These are phyloP conservation scores for Drosophila willistoni DNA, from an alignment of 1,140 invertebrate genomes.

Conservation along the genomic window DNA sequence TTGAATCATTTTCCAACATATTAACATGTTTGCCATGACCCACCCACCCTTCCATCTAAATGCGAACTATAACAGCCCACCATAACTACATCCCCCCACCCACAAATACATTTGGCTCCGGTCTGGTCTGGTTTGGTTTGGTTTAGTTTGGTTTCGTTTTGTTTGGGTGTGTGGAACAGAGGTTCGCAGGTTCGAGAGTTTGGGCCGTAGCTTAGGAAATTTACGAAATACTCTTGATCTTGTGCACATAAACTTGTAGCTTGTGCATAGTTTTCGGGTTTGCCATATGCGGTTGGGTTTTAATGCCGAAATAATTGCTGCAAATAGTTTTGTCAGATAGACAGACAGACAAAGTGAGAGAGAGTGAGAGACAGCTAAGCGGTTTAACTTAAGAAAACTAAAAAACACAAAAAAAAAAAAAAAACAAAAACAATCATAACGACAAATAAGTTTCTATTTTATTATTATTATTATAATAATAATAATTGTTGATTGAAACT, in stretches of 20 bases:
- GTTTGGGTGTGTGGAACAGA: background rate
- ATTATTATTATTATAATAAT: conserved; percentile 1
- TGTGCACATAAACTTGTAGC: conserved; percentile 60
- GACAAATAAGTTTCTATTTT: background rate
- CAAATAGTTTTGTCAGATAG: conserved; percentile 56
- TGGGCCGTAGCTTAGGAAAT: conserved; percentile 57
- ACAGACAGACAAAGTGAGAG: conserved; percentile 27
- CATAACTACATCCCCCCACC: background rate
- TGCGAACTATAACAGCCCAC: background rate
- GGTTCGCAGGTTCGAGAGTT: conserved; percentile 43
- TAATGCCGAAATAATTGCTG: conserved; percentile 67
- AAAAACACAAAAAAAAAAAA: background rate
- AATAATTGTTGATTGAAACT: conserved; percentile 10
- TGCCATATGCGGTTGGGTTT: conserved; percentile 57
- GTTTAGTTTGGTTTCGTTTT: background rate
- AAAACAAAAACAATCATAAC: background rate
- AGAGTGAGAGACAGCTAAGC: background rate
- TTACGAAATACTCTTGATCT: conserved; percentile 58
- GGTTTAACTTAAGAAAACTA: conserved; percentile 7
- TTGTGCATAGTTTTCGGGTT: conserved; percentile 53
- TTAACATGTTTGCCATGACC: conserved; percentile 37
- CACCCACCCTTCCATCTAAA: background rate
- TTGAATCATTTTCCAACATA: conserved; percentile 59
- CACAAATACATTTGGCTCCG: background rate
- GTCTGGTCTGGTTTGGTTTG: background rate